phyloP scores from a whole-genome alignment of 2,113 vertebrate species.

The Hylia prasina region DNA sequence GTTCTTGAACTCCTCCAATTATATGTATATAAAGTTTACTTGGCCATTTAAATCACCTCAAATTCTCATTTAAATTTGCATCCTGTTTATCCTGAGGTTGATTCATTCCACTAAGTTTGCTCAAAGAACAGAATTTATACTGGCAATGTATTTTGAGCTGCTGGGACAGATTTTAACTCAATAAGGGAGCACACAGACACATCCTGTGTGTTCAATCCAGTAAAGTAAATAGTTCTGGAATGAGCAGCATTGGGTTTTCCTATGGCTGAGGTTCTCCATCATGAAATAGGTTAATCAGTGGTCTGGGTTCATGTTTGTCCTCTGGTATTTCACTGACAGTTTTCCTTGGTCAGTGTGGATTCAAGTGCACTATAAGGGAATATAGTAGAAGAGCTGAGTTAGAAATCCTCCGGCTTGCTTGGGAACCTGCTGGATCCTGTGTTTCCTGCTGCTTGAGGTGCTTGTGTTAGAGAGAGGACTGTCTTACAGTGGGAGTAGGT shows the following conservation, averaged over 20 bases:
- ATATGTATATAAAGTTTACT: not conserved
- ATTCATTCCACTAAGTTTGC: not conserved
- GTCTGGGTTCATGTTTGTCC: not conserved
- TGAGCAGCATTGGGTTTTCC: not conserved
- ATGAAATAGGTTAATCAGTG: not conserved
- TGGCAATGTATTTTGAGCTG: not conserved
- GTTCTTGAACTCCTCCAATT: not conserved
- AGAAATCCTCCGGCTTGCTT: not conserved
- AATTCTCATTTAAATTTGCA: not conserved
- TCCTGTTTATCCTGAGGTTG: not conserved
- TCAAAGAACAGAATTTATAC: not conserved
- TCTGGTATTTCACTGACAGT: not conserved
- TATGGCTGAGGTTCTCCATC: not conserved
- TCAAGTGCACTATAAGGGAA: not conserved
- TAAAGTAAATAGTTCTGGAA: not conserved
- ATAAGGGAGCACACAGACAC: not conserved
- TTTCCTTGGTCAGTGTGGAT: not conserved
- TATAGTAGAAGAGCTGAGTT: not conserved
- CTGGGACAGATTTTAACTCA: not conserved
- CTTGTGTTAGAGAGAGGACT: not conserved
- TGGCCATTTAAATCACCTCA: not conserved
- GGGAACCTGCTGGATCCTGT: not conserved
- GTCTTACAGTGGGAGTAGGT: not conserved
- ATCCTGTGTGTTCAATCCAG: not conserved
- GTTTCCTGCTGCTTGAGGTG: not conserved